Conservation (phyloP, 2,888 invertebrate species). For the Linnaemya vulpina region DNA sequence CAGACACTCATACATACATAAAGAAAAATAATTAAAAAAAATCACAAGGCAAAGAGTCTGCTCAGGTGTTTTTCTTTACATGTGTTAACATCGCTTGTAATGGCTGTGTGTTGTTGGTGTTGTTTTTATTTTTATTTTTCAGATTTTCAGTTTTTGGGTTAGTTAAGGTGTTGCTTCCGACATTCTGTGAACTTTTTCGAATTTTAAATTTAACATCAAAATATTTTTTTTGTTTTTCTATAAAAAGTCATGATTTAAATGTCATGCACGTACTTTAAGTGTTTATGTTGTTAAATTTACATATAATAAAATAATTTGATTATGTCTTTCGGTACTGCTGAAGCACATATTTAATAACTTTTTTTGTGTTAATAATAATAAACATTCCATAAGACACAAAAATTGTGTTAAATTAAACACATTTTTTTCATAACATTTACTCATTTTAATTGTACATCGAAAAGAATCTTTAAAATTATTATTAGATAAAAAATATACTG, state of each 20-base stretch:
- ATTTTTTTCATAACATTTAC: too few relatives aligned
- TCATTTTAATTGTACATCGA: too few relatives aligned
- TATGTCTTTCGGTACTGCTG: too few relatives aligned
- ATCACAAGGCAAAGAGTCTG: constrained; percentile 18
- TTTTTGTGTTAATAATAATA: too few relatives aligned
- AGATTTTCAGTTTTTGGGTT: constrained; percentile 19
- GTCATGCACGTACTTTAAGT: background rate
- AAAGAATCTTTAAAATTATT: too few relatives aligned
- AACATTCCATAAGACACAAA: too few relatives aligned
- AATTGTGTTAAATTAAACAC: too few relatives aligned
- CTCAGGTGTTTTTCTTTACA: constrained; percentile 58
- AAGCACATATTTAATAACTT: too few relatives aligned
- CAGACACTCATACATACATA: background rate
- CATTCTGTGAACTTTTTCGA: constrained; percentile 36
- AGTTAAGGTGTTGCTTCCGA: constrained; percentile 41
- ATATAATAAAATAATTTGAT: background rate
- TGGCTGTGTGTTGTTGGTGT: constrained; percentile 6
- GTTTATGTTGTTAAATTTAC: background rate
- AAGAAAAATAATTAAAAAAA: background rate
- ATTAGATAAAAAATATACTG: too few relatives aligned
- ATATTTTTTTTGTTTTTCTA: background rate
- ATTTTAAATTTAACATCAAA: constrained; percentile 19
- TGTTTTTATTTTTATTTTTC: background rate
- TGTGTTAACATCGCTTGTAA: constrained; percentile 49
- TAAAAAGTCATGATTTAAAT: constrained; percentile 20